Evolutionary conservation across 2,888 invertebrate species (phyloP), one percentile per base, ranked within the genome.

Genomic region (Pseudococcus jackbeardsleyi): DNA sequence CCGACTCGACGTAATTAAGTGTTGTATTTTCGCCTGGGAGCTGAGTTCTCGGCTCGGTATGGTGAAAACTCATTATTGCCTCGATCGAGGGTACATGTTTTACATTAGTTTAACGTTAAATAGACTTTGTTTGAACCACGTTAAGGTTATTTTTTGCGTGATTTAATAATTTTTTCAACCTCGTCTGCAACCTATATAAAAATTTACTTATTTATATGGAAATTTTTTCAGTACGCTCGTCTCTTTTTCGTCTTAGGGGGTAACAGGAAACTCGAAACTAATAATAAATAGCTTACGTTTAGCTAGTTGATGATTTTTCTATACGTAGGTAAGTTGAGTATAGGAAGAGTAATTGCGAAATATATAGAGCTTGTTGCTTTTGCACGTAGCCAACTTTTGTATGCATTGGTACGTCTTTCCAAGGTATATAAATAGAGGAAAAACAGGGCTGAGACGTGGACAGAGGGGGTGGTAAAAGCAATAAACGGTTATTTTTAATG

Each of bases 121-220:
- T 33, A 33, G 4, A 59, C 46, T 79, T 79, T 79, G 79, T 79
- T 79, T 79, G 12, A 79, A 79, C 42, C 79, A 19, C 79, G n/a
- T 79, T 79, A 79, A 7, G 26, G 42, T 42, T 39, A 46, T 42
- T 79, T 79, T 42, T 42, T 33, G 79, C 79, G 42, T 79, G 39
- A 79, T 79, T 79, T 79, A 79, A 79, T 79, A 26, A 59, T 79
- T 39, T 33, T 22, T n/a, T 33, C 26, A 26, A 2, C 68, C 26
- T 72, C 79, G 79, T 42, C 42, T 26, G 79, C 42, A 46, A 12
- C 12, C 8, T 12, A 50, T 50, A 79, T 79, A 42, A 42, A 79
- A 79, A 79, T 79, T 79, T 39, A 79, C 79, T 79, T 79, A 79
- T 79, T 79, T 46, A 79, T 79, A 79, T 79, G 79, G 79, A 79